These are phyloP conservation scores for Drosophila sucinea DNA, from an alignment of 1,140 invertebrate species.

Conservation along the genomic window DNA sequence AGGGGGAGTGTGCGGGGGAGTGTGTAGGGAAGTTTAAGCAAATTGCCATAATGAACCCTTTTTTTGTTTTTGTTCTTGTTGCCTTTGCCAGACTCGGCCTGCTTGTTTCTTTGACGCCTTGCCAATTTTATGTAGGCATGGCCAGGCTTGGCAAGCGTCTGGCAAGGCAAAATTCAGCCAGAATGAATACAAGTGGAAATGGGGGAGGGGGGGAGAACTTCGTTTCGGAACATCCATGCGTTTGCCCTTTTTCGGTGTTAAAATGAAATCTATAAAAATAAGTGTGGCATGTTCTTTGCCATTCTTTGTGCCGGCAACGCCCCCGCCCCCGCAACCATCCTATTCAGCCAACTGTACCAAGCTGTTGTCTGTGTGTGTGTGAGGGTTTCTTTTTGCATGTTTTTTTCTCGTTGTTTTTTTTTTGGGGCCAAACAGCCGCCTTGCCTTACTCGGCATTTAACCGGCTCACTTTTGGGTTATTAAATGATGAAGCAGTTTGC, in stretches of 20 bases:
- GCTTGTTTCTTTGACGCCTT: slow-evolving; percentile 65
- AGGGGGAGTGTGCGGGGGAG: slow-evolving; percentile 14
- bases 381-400: slow-evolving; percentile 39
- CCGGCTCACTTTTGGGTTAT: slow-evolving; percentile 82
- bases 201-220: slow-evolving; percentile 13
- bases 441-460: slow-evolving; percentile 72
- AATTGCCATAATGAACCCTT: slow-evolving; percentile 82
- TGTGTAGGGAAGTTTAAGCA: slow-evolving; percentile 65
- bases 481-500: slow-evolving; percentile 82
- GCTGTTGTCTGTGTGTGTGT: slow-evolving; percentile 56
- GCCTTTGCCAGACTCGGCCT: not conserved
- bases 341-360: slow-evolving; percentile 32
- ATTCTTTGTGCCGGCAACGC: slow-evolving; percentile 30
- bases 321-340: not conserved
- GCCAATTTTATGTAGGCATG: slow-evolving; percentile 77
- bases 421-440: slow-evolving; percentile 41
- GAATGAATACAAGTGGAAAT: slow-evolving; percentile 25
- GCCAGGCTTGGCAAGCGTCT: slow-evolving; percentile 47
- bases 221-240: slow-evolving; percentile 54
- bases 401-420: slow-evolving; percentile 12
- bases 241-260: slow-evolving; percentile 81
- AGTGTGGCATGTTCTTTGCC: slow-evolving; percentile 79
- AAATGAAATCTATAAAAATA: slow-evolving; percentile 82
- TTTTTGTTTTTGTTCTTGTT: slow-evolving; percentile 38
- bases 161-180: slow-evolving; percentile 55